These are phyloP conservation scores for Sarotherodon lohbergeri DNA, from an alignment of 2,113 vertebrate genomes.

Conservation along the genomic window DNA sequence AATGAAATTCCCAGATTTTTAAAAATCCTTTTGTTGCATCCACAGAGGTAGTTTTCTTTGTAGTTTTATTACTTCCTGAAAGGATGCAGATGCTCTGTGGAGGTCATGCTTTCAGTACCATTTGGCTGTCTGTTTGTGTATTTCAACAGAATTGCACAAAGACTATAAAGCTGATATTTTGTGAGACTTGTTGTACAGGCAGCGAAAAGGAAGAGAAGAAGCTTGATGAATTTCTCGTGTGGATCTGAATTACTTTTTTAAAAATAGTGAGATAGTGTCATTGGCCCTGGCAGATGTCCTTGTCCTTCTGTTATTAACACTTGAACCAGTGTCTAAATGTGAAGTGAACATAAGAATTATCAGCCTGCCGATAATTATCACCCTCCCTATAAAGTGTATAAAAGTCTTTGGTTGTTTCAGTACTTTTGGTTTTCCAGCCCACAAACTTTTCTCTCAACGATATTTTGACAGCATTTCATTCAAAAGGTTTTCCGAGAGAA, in stretches of 20 bases:
- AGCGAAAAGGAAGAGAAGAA: neutral
- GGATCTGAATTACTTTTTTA: neutral
- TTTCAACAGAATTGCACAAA: neutral
- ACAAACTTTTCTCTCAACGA: neutral
- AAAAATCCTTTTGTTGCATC: neutral
- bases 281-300: neutral
- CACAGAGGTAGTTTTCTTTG: neutral
- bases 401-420: neutral
- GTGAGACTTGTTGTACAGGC: neutral
- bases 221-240: neutral
- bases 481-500: neutral
- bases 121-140: neutral
- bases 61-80: neutral
- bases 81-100: neutral
- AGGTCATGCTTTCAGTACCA: neutral
- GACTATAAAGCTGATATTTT: neutral
- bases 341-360: neutral
- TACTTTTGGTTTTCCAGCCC: neutral
- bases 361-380: neutral
- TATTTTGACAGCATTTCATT: neutral
- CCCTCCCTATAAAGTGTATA: neutral
- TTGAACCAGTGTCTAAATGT: neutral
- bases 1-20: neutral
- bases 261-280: neutral
- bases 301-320: neutral